Evolutionary conservation across 2,797 vertebrate species (phyloP).

Genomic region (Hippopotamyrus pictus): DNA sequence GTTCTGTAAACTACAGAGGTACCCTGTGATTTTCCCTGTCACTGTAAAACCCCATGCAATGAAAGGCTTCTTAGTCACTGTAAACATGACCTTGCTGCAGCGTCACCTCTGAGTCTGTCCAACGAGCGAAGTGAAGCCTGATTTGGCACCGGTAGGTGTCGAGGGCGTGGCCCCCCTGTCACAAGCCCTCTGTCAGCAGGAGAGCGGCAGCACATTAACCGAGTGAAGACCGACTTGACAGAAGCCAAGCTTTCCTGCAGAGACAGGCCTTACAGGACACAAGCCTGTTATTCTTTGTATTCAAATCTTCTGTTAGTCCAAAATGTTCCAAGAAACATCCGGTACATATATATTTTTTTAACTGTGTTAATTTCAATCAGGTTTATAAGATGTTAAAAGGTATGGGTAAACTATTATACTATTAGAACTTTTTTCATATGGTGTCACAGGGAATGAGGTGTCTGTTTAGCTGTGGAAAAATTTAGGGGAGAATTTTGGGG

Average conservation of each 20-base stretch:
- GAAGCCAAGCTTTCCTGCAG: background rate
- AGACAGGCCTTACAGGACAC: background rate
- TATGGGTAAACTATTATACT: background rate
- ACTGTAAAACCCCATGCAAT: background rate
- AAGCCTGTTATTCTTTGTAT: background rate
- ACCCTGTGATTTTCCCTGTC: background rate
- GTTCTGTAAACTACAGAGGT: background rate
- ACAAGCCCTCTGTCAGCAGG: background rate
- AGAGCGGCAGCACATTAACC: background rate
- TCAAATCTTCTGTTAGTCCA: background rate
- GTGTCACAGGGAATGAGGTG: background rate
- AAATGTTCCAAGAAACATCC: background rate
- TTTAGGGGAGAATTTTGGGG: background rate
- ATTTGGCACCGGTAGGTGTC: background rate
- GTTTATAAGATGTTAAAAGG: background rate
- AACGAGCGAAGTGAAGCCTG: background rate
- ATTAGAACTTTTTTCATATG: background rate
- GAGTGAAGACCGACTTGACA: background rate
- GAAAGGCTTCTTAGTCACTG: background rate
- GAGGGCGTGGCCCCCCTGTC: background rate
- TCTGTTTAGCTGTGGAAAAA: background rate
- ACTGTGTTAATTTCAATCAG: background rate
- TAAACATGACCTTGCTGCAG: background rate
- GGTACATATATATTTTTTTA: background rate
- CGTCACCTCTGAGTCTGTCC: background rate